Evolutionary conservation across 2,888 invertebrate genomes (phyloP).

Genomic region (Callimorpha dominula): DNA sequence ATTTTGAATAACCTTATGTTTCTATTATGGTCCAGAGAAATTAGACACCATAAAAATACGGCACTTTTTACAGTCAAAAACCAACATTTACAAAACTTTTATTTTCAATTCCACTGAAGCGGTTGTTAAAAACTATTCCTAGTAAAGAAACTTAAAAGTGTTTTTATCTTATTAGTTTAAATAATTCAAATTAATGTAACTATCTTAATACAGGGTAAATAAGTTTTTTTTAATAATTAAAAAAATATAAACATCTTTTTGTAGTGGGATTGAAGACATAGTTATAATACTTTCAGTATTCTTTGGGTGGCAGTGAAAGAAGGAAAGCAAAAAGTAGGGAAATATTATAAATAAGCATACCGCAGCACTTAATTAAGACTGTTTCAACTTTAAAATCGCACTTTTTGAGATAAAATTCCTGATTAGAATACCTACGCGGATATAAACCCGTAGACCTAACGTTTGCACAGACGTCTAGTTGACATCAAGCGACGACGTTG

Average conservation of each 20-base stretch:
- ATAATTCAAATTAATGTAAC: not conserved
- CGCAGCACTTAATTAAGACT: too few species aligned
- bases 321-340: not conserved
- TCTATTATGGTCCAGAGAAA: not conserved
- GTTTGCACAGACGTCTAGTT: too few species aligned
- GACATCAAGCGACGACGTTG: not conserved
- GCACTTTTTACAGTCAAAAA: not conserved
- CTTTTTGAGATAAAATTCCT: too few species aligned
- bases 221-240: not conserved
- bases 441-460: too few species aligned
- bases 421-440: too few species aligned
- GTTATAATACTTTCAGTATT: slow-evolving; percentile 2
- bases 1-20: not conserved
- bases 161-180: not conserved
- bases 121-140: not conserved
- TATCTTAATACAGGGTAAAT: not conserved
- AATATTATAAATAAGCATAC: not conserved
- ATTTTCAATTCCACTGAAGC: not conserved
- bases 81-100: not conserved
- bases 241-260: not conserved
- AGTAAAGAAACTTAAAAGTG: not conserved
- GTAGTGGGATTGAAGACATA: slow-evolving; percentile 5
- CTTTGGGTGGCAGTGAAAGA: not conserved
- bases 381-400: too few species aligned
- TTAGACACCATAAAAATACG: not conserved